Evolutionary conservation across 2,113 vertebrate genomes (phyloP).

Genomic region (Apaloderma vittatum): DNA sequence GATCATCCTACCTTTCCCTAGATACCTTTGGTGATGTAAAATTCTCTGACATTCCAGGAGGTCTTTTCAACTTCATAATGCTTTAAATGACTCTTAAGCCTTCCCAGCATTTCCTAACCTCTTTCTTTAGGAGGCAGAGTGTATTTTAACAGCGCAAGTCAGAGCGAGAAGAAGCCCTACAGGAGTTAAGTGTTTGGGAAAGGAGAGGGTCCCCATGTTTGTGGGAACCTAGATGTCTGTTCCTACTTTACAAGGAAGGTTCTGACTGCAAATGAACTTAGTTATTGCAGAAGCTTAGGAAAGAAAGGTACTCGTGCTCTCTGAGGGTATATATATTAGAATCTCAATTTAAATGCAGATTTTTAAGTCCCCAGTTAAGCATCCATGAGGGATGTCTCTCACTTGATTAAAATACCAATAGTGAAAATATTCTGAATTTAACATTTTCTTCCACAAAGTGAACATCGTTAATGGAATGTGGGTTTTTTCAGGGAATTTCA

Average conservation of each 20-base stretch:
- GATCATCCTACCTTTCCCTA: background rate
- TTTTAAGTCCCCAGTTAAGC: conserved; percentile 62
- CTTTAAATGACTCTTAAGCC: background rate
- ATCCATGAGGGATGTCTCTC: conserved; percentile 33
- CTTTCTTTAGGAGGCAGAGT: background rate
- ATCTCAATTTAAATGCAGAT: conserved; percentile 81
- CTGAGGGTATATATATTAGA: conserved; percentile 63
- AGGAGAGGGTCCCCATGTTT: background rate
- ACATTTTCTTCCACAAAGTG: conserved; percentile 42
- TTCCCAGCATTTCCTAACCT: background rate
- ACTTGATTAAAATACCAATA: conserved; percentile 72
- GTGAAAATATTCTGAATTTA: conserved; percentile 68
- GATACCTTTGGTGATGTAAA: background rate
- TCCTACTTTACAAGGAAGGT: background rate
- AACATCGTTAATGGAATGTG: conserved; percentile 2
- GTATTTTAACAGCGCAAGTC: background rate
- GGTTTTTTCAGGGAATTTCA: conserved; percentile 44
- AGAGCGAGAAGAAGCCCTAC: background rate
- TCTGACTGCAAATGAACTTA: background rate
- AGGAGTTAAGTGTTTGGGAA: background rate
- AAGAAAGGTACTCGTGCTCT: conserved; percentile 2
- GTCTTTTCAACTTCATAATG: background rate
- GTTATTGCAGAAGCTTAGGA: background rate
- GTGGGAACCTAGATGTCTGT: background rate
- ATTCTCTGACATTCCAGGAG: background rate